Percentiles rank a stretch among this genome's conserved stretches.
phyloP scores from a whole-genome alignment of 2,797 vertebrate genomes.

The Pseudochirops cupreus region DNA sequence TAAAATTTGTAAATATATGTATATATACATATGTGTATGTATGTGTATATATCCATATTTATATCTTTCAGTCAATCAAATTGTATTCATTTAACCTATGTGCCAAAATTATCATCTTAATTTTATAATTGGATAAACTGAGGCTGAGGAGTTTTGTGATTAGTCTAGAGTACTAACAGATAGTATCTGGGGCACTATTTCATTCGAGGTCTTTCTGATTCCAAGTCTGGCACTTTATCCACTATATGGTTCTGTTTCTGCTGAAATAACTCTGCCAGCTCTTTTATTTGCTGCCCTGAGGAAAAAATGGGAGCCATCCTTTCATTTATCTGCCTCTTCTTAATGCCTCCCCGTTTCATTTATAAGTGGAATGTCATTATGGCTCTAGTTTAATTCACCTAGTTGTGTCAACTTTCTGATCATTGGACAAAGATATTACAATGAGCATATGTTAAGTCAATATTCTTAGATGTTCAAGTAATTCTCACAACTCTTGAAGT shows the following conservation, averaged over 20 bases:
- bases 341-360: background rate
- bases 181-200: background rate
- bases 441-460: background rate
- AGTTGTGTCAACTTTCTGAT: background rate
- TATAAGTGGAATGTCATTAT: background rate
- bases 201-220: background rate
- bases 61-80: background rate
- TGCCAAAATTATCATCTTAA: background rate
- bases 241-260: background rate
- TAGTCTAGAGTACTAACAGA: background rate
- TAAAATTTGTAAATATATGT: background rate
- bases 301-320: background rate
- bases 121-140: background rate
- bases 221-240: background rate
- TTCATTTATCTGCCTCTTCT: background rate
- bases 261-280: background rate
- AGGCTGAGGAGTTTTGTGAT: background rate
- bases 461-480: background rate
- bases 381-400: background rate
- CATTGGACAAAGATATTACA: background rate
- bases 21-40: background rate
- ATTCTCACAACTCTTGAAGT: background rate
- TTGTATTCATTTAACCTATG: background rate
- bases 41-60: background rate
- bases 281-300: background rate